These are phyloP conservation scores for Atractosteus spatula DNA, from an alignment of 2,113 vertebrate species.

Conservation along the genomic window DNA sequence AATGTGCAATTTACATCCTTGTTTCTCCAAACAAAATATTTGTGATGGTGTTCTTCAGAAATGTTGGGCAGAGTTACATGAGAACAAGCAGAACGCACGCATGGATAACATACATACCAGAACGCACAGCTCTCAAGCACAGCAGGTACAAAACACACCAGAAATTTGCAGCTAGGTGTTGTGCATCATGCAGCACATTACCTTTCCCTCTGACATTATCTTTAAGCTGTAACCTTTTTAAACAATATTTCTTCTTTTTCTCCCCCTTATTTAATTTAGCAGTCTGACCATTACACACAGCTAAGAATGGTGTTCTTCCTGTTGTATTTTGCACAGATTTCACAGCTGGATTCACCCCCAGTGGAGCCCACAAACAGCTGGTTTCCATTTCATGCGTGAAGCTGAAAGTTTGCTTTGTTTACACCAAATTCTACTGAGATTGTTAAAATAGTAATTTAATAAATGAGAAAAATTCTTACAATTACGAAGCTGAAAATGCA, in stretches of 20 bases:
- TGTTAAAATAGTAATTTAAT: constrained; percentile 49
- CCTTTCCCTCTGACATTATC: no score
- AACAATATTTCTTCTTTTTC: background rate
- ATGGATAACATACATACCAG: no score
- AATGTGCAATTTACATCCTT: no score
- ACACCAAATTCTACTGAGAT: constrained; percentile 44
- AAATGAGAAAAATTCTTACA: constrained; percentile 41
- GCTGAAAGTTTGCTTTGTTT: constrained; percentile 53
- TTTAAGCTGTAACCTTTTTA: no score
- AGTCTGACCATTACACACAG: constrained; percentile 14
- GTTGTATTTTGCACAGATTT: constrained; percentile 37
- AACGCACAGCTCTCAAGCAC: no score
- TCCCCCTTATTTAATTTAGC: constrained; percentile 4
- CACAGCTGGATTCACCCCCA: constrained; percentile 40
- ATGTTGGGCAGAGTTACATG: no score
- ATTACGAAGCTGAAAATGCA: background rate
- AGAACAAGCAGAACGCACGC: no score
- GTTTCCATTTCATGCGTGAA: constrained; percentile 48
- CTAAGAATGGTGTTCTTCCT: constrained; percentile 14
- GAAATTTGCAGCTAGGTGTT: no score
- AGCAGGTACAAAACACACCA: no score
- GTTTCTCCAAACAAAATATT: no score
- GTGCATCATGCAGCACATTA: no score
- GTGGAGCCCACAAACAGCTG: constrained; percentile 45
- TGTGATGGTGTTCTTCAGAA: no score